These are phyloP conservation scores for Magallana angulata DNA, from an alignment of 1,140 invertebrate species.

Conservation along the genomic window DNA sequence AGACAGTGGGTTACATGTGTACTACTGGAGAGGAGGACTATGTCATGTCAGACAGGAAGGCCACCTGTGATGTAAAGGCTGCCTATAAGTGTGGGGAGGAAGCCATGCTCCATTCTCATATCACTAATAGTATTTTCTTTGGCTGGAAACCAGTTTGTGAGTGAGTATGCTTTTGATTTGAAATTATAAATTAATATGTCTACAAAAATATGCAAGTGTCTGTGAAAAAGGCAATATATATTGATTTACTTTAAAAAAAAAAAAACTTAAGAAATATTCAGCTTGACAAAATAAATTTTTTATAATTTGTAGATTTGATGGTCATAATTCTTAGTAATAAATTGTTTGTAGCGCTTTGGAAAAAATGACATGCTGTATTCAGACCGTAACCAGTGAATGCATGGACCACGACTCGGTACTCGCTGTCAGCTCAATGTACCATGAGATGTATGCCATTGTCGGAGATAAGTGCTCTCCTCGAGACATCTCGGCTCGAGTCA, in stretches of 20 bases:
- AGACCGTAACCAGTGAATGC: constrained; percentile 12
- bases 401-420: background rate
- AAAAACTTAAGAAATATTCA: background rate
- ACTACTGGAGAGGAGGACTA: background rate
- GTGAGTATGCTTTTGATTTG: constrained; percentile 21
- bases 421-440: background rate
- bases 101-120: constrained; percentile 16
- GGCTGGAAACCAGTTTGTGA: constrained; percentile 45
- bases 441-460: constrained; percentile 12
- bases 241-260: background rate
- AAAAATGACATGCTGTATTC: constrained; percentile 40
- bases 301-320: too few relatives aligned
- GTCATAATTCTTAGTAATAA: too few relatives aligned
- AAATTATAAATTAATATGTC: background rate
- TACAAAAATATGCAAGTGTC: too few relatives aligned
- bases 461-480: constrained; percentile 27
- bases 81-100: constrained; percentile 9
- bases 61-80: constrained; percentile 44
- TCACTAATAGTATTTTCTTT: constrained; percentile 28
- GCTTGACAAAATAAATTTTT: too few relatives aligned
- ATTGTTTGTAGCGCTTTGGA: constrained; percentile 2
- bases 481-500: background rate
- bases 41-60: background rate
- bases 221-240: too few relatives aligned
- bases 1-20: constrained; percentile 25